These are phyloP conservation scores for Aix galericulata DNA, from an alignment of 2,113 vertebrate genomes.

Conservation along the genomic window DNA sequence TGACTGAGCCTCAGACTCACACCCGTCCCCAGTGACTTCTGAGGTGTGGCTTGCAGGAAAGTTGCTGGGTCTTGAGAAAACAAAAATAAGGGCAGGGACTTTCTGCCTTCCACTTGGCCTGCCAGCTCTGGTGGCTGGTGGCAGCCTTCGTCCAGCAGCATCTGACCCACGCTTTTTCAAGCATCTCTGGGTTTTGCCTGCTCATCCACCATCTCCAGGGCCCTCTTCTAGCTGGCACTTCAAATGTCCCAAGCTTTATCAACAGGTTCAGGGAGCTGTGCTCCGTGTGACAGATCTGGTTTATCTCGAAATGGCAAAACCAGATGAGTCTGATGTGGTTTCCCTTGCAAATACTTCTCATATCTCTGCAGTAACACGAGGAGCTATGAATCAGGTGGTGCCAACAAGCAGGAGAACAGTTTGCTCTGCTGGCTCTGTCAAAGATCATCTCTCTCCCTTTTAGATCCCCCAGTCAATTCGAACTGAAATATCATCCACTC, in stretches of 20 bases:
- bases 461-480: neutral
- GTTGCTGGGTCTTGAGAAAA: neutral
- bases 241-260: neutral
- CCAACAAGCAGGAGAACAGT: neutral
- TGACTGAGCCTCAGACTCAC: neutral
- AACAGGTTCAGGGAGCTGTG: neutral
- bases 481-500: neutral
- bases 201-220: neutral
- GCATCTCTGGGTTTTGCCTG: neutral
- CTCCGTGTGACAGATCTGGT: neutral
- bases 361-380: neutral
- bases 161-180: neutral
- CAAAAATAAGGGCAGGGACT: neutral
- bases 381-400: neutral
- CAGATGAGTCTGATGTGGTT: neutral
- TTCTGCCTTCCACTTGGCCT: neutral
- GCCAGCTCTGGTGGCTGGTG: neutral
- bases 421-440: neutral
- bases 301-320: constrained; percentile 10
- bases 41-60: neutral
- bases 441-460: neutral
- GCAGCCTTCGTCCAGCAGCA: neutral
- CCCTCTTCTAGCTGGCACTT: neutral
- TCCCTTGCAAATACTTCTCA: neutral
- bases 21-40: neutral